A percentile compares a stretch with the other conserved stretches of the same genome.
Evolutionary conservation across 64 coral and sea anemone genomes (phyloP).

Genomic region (Hydrozoanthus tunicans): DNA sequence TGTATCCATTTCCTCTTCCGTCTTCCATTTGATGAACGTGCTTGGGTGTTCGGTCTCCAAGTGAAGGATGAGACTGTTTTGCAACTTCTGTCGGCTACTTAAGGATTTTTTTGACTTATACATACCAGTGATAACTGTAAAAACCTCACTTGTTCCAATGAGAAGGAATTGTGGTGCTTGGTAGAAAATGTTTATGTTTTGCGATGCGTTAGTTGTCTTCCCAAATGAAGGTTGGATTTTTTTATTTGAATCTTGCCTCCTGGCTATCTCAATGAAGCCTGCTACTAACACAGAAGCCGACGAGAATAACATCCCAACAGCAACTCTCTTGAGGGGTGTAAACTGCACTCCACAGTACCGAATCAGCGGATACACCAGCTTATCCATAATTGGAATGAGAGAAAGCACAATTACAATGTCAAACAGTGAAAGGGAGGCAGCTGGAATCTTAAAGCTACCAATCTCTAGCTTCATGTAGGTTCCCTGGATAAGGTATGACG

Average conservation of each 20-base stretch:
- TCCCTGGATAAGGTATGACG: constrained; percentile 63
- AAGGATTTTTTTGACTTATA: neutral
- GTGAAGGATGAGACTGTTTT: too few species aligned
- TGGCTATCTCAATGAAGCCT: constrained; percentile 53
- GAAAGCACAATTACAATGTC: constrained; percentile 64
- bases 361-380: constrained; percentile 57
- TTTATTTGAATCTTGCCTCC: neutral
- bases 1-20: too few species aligned
- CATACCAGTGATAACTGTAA: constrained; percentile 73
- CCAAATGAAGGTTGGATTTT: neutral
- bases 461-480: constrained; percentile 58
- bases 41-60: too few species aligned
- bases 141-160: constrained; percentile 82
- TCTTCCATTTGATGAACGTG: too few species aligned
- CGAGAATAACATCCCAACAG: constrained; percentile 69
- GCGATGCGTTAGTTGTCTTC: neutral
- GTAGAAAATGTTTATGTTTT: constrained; percentile 62
- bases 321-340: constrained; percentile 69
- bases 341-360: constrained; percentile 61
- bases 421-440: constrained; percentile 75
- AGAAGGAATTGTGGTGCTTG: constrained; percentile 80
- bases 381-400: constrained; percentile 70
- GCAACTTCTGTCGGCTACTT: too few species aligned
- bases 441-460: constrained; percentile 30
- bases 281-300: constrained; percentile 61